Evolutionary conservation across 2,888 invertebrate genomes (phyloP).

Genomic region (Dioctria linearis): DNA sequence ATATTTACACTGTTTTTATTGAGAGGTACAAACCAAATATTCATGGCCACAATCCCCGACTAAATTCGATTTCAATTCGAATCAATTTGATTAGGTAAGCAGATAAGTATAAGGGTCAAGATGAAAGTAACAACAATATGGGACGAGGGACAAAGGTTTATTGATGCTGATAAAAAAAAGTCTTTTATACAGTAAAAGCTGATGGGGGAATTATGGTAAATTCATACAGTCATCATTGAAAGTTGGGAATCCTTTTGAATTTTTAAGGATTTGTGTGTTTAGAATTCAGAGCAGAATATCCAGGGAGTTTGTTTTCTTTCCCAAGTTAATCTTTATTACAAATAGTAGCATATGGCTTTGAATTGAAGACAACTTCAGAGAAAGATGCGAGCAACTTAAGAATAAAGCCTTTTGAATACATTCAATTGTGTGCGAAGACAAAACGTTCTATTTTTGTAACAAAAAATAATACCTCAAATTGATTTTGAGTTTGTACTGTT

Average conservation of each 20-base stretch:
- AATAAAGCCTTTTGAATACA: background rate
- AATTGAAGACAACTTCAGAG: background rate
- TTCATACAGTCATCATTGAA: slow-evolving; percentile 45
- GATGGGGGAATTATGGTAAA: slow-evolving; percentile 45
- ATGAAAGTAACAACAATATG: slow-evolving; percentile 20
- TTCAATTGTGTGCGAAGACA: background rate
- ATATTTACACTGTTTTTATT: slow-evolving; percentile 12
- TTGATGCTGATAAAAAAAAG: slow-evolving; percentile 45
- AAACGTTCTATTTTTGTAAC: slow-evolving; percentile 15
- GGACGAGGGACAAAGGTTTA: slow-evolving; percentile 32
- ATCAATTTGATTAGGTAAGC: slow-evolving; percentile 41
- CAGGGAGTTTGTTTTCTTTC: background rate
- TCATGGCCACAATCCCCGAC: slow-evolving; percentile 17
- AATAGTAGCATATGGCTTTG: background rate
- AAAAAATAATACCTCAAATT: slow-evolving; percentile 14
- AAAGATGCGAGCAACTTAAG: background rate
- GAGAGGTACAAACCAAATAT: slow-evolving; percentile 13
- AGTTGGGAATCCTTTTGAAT: slow-evolving; percentile 41
- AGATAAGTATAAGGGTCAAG: slow-evolving; percentile 37
- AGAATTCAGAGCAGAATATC: slow-evolving; percentile 28
- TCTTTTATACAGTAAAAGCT: slow-evolving; percentile 36
- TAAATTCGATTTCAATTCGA: slow-evolving; percentile 44
- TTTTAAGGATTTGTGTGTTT: slow-evolving; percentile 37
- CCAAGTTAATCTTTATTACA: background rate
- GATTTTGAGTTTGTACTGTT: slow-evolving; percentile 25